Evolutionary conservation across 2,113 vertebrate genomes (phyloP).

Genomic region (Prolemur simus): DNA sequence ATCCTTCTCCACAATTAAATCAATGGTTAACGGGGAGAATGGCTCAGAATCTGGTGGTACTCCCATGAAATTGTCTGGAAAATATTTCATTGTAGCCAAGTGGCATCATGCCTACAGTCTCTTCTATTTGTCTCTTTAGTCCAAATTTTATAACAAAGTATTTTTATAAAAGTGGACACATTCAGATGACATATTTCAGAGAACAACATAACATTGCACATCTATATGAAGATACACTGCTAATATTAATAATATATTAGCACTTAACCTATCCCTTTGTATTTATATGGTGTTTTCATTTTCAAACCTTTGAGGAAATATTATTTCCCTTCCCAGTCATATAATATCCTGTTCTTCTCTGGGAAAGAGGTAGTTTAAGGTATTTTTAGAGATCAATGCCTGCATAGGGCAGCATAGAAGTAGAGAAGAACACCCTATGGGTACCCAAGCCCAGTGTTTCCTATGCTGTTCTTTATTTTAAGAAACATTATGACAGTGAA

Average conservation of each 20-base stretch:
- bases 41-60: not conserved
- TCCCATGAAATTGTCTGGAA: not conserved
- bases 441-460: not conserved
- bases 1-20: not conserved
- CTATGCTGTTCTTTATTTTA: not conserved
- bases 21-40: not conserved
- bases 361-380: not conserved
- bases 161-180: not conserved
- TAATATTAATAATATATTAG: not conserved
- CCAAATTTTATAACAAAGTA: not conserved
- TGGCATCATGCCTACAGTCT: not conserved
- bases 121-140: not conserved
- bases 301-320: not conserved
- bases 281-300: not conserved
- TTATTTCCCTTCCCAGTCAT: not conserved
- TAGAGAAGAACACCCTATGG: not conserved
- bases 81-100: not conserved
- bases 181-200: not conserved
- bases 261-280: not conserved
- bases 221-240: not conserved
- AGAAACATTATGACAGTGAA: not conserved
- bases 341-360: not conserved
- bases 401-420: not conserved
- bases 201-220: not conserved
- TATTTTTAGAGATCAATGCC: not conserved